These are phyloP conservation scores for Druon quercuslanigerum DNA, from an alignment of 1,140 invertebrate genomes.

Conservation along the genomic window DNA sequence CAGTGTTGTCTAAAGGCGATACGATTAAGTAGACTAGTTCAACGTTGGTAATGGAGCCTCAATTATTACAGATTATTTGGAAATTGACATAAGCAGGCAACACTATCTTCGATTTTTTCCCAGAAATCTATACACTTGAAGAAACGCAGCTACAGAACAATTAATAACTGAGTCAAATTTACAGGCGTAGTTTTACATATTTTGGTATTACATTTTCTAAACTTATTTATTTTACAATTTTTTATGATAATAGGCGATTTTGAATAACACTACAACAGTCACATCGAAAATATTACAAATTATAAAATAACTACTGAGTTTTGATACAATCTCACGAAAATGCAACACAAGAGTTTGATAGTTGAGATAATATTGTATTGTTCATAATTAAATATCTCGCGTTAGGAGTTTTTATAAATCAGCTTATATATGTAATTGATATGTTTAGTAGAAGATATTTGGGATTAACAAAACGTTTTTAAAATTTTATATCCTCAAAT, in stretches of 20 bases:
- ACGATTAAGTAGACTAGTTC: constrained; percentile 23
- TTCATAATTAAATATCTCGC: background rate
- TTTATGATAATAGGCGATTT: background rate
- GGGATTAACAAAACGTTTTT: background rate
- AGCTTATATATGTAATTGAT: constrained; percentile 11
- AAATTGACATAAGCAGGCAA: constrained; percentile 26
- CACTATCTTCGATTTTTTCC: constrained; percentile 2
- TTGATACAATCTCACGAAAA: background rate
- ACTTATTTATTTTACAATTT: constrained; percentile 5
- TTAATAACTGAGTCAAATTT: constrained; percentile 1
- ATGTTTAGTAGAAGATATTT: constrained; percentile 10
- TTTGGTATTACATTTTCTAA: constrained; percentile 1
- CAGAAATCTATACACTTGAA: constrained; percentile 17
- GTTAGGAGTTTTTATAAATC: background rate
- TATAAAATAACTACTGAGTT: background rate
- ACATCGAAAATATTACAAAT: background rate
- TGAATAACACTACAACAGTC: constrained; percentile 18
- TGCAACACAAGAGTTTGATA: constrained; percentile 5
- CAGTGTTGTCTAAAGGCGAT: constrained; percentile 19
- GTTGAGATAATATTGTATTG: background rate
- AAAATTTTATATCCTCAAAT: background rate
- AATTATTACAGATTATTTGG: background rate
- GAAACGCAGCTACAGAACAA: constrained; percentile 14
- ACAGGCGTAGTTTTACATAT: background rate
- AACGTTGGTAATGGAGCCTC: constrained; percentile 4